A percentile compares a stretch with the other conserved stretches of the same genome.
Evolutionary conservation across 2,113 vertebrate species (phyloP).

Genomic region (Semnornis frantzii): DNA sequence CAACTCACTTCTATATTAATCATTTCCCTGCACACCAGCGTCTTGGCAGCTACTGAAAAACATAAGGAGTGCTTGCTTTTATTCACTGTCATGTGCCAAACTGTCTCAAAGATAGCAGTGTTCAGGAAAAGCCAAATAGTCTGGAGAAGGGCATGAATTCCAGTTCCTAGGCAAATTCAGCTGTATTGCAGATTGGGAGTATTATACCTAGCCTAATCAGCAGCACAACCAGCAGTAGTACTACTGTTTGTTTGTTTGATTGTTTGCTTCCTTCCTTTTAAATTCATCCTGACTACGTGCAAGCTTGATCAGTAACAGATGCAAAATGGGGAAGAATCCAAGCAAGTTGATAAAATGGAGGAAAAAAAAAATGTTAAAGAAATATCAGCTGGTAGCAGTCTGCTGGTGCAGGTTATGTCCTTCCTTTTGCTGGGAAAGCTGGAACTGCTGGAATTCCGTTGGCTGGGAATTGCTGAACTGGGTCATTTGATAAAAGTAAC

Average conservation of each 20-base stretch:
- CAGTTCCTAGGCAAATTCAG: constrained; percentile 33
- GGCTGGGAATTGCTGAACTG: constrained; percentile 7
- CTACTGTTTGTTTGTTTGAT: constrained; percentile 16
- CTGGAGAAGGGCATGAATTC: constrained; percentile 43
- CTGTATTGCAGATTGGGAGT: constrained; percentile 23
- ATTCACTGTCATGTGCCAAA: constrained; percentile 70
- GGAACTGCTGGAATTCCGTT: background rate
- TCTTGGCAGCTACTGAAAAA: constrained; percentile 73
- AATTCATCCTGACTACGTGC: constrained; percentile 39
- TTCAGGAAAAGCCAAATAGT: constrained; percentile 62
- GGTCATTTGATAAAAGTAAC: constrained; percentile 7
- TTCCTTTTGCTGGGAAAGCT: background rate
- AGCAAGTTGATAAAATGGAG: constrained; percentile 30
- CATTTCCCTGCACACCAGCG: constrained; percentile 66
- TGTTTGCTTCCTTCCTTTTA: constrained; percentile 1
- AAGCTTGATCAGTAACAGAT: constrained; percentile 43
- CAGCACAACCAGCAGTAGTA: background rate
- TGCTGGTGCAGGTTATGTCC: background rate
- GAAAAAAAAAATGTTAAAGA: background rate
- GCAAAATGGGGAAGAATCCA: constrained; percentile 40
- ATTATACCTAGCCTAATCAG: constrained; percentile 30
- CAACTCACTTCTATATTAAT: constrained; percentile 70
- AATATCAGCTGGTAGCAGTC: background rate
- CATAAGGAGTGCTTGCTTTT: constrained; percentile 72
- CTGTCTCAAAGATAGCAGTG: constrained; percentile 69